Percentiles rank a stretch among this genome's conserved stretches.
Conservation (phyloP, 2,888 invertebrate genomes). For the Troglohyphantes excavatus region DNA sequence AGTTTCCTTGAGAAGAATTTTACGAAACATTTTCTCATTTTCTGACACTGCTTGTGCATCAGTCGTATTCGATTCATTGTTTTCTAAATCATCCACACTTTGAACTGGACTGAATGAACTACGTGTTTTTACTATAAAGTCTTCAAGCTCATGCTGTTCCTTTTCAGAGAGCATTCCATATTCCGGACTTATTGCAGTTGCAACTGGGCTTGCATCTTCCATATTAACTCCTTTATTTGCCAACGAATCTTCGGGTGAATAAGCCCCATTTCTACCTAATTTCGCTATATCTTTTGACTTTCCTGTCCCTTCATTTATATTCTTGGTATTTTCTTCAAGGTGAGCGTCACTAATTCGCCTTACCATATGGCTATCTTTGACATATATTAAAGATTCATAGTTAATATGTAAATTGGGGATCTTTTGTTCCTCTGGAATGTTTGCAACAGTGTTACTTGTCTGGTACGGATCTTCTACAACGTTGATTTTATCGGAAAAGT, state of each 20-base stretch:
- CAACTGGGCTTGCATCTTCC: background rate
- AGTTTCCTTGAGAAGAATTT: background rate
- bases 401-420: background rate
- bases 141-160: constrained; percentile 2
- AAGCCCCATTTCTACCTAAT: background rate
- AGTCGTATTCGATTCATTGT: background rate
- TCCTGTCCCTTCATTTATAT: background rate
- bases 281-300: background rate
- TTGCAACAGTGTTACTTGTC: background rate
- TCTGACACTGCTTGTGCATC: background rate
- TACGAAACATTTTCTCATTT: background rate
- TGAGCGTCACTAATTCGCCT: too few species aligned
- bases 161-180: background rate
- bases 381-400: background rate
- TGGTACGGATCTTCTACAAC: background rate
- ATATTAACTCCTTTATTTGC: background rate
- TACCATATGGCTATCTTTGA: background rate
- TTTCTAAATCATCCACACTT: background rate
- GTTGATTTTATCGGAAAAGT: background rate
- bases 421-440: background rate
- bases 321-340: background rate
- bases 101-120: background rate
- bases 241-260: background rate
- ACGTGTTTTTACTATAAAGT: background rate
- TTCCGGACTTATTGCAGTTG: background rate